These are phyloP conservation scores for Thomomys bottae DNA, from an alignment of 2,113 vertebrate genomes.

Conservation along the genomic window DNA sequence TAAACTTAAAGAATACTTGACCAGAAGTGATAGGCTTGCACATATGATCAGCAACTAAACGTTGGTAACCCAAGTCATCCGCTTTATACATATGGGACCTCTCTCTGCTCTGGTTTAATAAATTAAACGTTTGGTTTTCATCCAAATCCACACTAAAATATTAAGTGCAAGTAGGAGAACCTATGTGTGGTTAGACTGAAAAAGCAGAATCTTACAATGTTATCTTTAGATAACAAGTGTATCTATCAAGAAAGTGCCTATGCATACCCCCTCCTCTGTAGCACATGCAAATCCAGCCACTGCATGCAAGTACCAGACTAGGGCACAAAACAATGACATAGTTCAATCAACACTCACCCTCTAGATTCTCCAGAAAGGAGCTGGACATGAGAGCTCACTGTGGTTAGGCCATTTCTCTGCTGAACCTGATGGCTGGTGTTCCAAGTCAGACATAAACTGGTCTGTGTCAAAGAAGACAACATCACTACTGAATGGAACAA, in stretches of 20 bases:
- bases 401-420: constrained; percentile 88
- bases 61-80: background rate
- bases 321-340: constrained; percentile 82
- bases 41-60: constrained; percentile 16
- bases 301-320: constrained; percentile 78
- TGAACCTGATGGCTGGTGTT: constrained; percentile 89
- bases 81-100: constrained; percentile 14
- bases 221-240: constrained; percentile 42
- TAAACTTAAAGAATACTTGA: constrained; percentile 40
- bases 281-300: constrained; percentile 79
- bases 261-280: constrained; percentile 59
- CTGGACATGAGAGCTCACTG: constrained; percentile 88
- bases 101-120: constrained; percentile 53
- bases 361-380: constrained; percentile 89
- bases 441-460: constrained; percentile 89
- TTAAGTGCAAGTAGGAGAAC: constrained; percentile 35
- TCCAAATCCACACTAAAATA: constrained; percentile 56
- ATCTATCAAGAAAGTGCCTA: constrained; percentile 48
- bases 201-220: constrained; percentile 45
- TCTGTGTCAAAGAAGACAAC: constrained; percentile 90
- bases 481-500: constrained; percentile 89
- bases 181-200: constrained; percentile 45
- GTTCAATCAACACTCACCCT: constrained; percentile 88
- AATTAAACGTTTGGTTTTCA: constrained; percentile 43
- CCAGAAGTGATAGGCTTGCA: constrained; percentile 20